A percentile compares a stretch with the other conserved stretches of the same genome.
These are phyloP conservation scores for Lasius fuliginosus DNA, from an alignment of 2,888 invertebrate species.

Conservation along the genomic window DNA sequence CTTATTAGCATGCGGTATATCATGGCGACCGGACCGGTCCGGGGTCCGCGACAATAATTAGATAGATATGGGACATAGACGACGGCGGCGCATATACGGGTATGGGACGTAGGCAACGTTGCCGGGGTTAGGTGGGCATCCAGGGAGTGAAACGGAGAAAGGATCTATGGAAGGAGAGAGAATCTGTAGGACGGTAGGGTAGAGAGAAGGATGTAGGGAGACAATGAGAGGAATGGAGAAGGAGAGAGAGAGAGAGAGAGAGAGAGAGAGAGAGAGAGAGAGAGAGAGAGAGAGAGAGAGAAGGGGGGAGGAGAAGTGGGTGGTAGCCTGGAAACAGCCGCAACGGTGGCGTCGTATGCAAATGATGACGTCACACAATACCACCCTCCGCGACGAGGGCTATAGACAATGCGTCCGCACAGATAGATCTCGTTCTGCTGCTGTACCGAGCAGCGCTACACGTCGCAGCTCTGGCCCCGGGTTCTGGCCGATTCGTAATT, in stretches of 20 bases:
- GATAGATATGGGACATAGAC: slow-evolving; percentile 85
- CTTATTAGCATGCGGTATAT: slow-evolving; percentile 87
- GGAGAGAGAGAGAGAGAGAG: slow-evolving; percentile 64
- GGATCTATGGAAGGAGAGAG: slow-evolving; percentile 51
- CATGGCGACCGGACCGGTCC: slow-evolving; percentile 81
- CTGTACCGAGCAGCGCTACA: slow-evolving; percentile 64
- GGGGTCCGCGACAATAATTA: slow-evolving; percentile 85
- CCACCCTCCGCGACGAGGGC: slow-evolving; percentile 80
- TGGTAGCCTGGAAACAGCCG: slow-evolving; percentile 78
- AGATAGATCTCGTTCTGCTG: slow-evolving; percentile 79
- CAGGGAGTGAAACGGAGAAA: slow-evolving; percentile 66
- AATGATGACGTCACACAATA: slow-evolving; percentile 85
- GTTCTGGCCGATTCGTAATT: slow-evolving; percentile 69
- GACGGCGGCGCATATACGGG: slow-evolving; percentile 70
- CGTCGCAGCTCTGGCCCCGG: slow-evolving; percentile 59
- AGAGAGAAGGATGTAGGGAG: slow-evolving; percentile 29
- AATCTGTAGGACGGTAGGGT: slow-evolving; percentile 34
- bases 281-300: slow-evolving; percentile 64
- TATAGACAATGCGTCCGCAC: slow-evolving; percentile 80
- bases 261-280: slow-evolving; percentile 65
- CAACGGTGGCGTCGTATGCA: slow-evolving; percentile 84
- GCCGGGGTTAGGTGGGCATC: slow-evolving; percentile 74
- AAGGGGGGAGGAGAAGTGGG: slow-evolving; percentile 72
- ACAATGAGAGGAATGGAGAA: slow-evolving; percentile 26
- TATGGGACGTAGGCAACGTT: slow-evolving; percentile 77